Base-by-base conservation (phyloP, 2,888 invertebrate genomes). In the Aporophyla lueneburgensis region DNA sequence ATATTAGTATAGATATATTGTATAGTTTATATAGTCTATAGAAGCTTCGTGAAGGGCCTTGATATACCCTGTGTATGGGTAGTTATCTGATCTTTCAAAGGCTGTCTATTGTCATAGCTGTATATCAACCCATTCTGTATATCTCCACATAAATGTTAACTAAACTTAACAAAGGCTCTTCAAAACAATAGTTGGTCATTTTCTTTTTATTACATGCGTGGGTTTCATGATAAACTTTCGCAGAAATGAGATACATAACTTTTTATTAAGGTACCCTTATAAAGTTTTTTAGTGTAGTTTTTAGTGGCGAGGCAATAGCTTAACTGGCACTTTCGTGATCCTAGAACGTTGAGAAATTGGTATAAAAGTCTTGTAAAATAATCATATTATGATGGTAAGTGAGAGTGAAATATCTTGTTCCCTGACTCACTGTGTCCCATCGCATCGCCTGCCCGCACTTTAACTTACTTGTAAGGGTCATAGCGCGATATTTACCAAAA, bases 191-290 rank as follows among this genome's bases (percentile, higher is more conserved):
- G 24, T 40, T 49, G 14, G 10, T 14, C n/a, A 21, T 66, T 71
- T 59, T 49, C 21, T 46, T 70, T 59, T 65, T 78, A 33, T 27
- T 27, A 43, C 43, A 33, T 56, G 53, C n/a, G 19, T 49, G 33
- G 65, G 58, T 56, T 46, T 49, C 12, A 33, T n/a, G 67, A 71
- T 24, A 33, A 71, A 40, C 33, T 40, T 51, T 75, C 24, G 46
- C n/a, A 16, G 70, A 65, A 78, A 78, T 70, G 63, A 59, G 70
- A 27, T 78, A 70, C n/a, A n/a, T n/a, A n/a, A n/a, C 27, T 53
- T 70, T 59, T 78, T 53, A 70, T 33, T 61, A 6, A 19, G 6
- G 65, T 27, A 59, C 46, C 33, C 46, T 40, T 70, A 78, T 54
- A 65, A 76, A 74, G 70, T 51, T 33, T 21, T 62, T 56, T 46